phyloP scores from a whole-genome alignment of 2,888 invertebrate genomes.

The Hemaris fuciformis region DNA sequence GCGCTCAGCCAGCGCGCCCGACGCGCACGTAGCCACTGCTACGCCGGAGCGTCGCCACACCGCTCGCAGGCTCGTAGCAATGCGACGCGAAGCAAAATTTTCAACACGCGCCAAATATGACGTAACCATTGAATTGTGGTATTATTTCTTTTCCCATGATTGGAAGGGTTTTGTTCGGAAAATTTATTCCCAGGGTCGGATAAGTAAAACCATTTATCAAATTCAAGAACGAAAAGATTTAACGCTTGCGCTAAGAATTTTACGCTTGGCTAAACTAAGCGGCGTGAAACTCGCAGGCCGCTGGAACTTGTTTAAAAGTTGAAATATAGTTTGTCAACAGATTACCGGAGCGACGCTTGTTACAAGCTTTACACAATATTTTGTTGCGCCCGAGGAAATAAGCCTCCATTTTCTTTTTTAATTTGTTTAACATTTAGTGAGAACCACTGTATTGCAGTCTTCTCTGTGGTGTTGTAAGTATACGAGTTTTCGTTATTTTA shows the following conservation, averaged over 20 bases:
- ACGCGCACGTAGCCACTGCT: slow-evolving; percentile 68
- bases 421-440: neutral
- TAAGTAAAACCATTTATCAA: slow-evolving; percentile 31
- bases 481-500: neutral
- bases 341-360: neutral
- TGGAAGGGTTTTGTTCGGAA: slow-evolving; percentile 20
- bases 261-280: slow-evolving; percentile 8
- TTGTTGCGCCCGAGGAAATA: neutral
- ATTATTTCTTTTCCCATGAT: slow-evolving; percentile 11
- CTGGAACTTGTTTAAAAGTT: slow-evolving; percentile 1
- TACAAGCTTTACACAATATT: slow-evolving; percentile 1
- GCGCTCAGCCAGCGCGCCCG: slow-evolving; percentile 54
- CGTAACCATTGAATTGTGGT: slow-evolving; percentile 37
- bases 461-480: neutral
- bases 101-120: slow-evolving; percentile 42
- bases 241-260: slow-evolving; percentile 13
- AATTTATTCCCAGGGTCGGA: slow-evolving; percentile 21
- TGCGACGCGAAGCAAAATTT: slow-evolving; percentile 39
- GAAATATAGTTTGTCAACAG: slow-evolving; percentile 9
- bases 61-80: slow-evolving; percentile 53
- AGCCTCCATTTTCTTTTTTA: neutral
- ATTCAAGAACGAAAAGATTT: slow-evolving; percentile 9
- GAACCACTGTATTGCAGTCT: neutral
- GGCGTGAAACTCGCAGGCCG: neutral
- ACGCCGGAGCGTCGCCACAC: slow-evolving; percentile 20